Conservation (phyloP, 2,888 invertebrate genomes). For the Andrena praecox region DNA sequence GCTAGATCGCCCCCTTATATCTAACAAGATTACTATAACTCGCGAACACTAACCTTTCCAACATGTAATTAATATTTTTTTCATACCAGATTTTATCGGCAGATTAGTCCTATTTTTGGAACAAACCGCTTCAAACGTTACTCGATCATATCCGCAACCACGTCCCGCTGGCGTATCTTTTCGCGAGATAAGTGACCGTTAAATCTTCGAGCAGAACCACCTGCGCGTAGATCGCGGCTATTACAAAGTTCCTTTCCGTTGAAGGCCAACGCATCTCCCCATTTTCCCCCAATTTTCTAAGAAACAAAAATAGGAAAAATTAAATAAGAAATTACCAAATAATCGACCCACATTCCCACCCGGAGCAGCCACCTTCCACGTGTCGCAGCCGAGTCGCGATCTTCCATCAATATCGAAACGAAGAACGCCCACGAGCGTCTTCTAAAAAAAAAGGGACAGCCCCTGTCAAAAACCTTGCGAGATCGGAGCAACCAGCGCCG, state of each 20-base stretch:
- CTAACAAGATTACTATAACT: neutral
- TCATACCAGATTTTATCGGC: neutral
- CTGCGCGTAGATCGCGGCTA: neutral
- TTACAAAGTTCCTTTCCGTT: neutral
- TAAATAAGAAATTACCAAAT: too few species aligned
- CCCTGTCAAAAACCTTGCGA: too few species aligned
- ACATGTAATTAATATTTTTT: neutral
- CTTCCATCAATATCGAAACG: neutral
- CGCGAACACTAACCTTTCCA: neutral
- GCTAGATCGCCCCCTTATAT: too few species aligned
- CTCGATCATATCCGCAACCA: neutral
- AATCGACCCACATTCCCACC: neutral
- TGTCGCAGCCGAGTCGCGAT: neutral
- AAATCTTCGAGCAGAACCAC: neutral
- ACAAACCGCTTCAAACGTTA: neutral
- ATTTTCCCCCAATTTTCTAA: neutral
- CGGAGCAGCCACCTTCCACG: neutral
- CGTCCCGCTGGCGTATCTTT: neutral
- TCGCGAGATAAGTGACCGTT: neutral
- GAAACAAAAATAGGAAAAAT: neutral
- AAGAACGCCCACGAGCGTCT: neutral
- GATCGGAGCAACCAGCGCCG: neutral
- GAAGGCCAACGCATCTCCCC: neutral
- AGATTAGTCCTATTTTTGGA: neutral
- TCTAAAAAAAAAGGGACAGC: too few species aligned